Percentiles rank a stretch among this genome's conserved stretches.
Conservation (phyloP, 2,888 invertebrate species). For the Drosophila algonquin region DNA sequence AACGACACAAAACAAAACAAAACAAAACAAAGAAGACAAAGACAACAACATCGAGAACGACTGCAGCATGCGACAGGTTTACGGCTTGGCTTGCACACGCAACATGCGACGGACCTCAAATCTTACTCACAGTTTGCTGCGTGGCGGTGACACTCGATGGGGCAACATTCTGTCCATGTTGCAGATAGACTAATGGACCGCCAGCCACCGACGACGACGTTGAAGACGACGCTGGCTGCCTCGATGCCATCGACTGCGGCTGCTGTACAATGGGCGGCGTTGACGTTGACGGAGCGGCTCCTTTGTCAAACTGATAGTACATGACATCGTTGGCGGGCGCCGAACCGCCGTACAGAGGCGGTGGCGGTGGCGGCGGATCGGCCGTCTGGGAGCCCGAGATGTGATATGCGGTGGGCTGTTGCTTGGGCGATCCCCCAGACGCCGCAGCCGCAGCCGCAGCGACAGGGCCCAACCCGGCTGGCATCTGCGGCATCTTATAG, state of each 20-base stretch:
- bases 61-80: slow-evolving; percentile 48
- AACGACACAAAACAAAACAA: slow-evolving; percentile 7
- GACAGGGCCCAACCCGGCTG: slow-evolving; percentile 55
- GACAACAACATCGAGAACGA: slow-evolving; percentile 11
- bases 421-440: slow-evolving; percentile 41
- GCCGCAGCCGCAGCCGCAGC: slow-evolving; percentile 19
- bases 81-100: slow-evolving; percentile 32
- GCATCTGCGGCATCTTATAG: slow-evolving; percentile 82
- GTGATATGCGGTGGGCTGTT: slow-evolving; percentile 80
- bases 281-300: slow-evolving; percentile 55
- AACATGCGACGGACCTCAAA: slow-evolving; percentile 64
- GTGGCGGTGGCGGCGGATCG: slow-evolving; percentile 80
- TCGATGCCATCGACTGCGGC: slow-evolving; percentile 57
- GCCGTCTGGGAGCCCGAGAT: slow-evolving; percentile 83
- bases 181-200: slow-evolving; percentile 81
- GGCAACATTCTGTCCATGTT: slow-evolving; percentile 75
- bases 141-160: slow-evolving; percentile 69
- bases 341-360: slow-evolving; percentile 79
- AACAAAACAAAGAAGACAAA: slow-evolving; percentile 8
- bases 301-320: slow-evolving; percentile 83
- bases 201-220: slow-evolving; percentile 27
- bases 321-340: slow-evolving; percentile 81
- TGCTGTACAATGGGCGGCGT: slow-evolving; percentile 75
- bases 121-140: slow-evolving; percentile 82
- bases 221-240: slow-evolving; percentile 35